A percentile compares a stretch with the other conserved stretches of the same genome.
These are phyloP conservation scores for Triplophysa tibetana DNA, from an alignment of 2,113 vertebrate species.

Conservation along the genomic window DNA sequence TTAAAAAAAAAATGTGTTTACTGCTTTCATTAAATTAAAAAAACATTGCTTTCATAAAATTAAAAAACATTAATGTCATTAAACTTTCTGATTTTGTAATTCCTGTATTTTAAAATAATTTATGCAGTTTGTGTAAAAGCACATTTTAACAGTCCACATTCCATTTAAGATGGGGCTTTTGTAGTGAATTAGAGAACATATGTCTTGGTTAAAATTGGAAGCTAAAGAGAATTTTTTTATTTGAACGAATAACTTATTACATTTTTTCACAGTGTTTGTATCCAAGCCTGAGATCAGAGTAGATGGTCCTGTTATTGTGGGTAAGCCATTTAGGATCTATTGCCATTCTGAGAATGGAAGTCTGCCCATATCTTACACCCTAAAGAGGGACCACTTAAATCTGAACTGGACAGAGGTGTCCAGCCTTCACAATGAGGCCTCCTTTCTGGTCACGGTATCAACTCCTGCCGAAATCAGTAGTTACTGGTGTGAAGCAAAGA, in stretches of 20 bases:
- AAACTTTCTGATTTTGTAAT: too few relatives aligned
- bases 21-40: too few relatives aligned
- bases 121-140: too few relatives aligned
- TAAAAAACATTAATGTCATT: too few relatives aligned
- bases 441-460: conserved; percentile 55
- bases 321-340: conserved; percentile 53
- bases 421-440: not conserved
- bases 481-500: conserved; percentile 66
- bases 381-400: accelerated
- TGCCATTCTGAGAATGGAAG: conserved; percentile 66
- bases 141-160: too few relatives aligned
- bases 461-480: conserved; percentile 23
- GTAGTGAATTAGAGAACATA: too few relatives aligned
- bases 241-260: not conserved
- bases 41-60: too few relatives aligned
- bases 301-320: conserved; percentile 54
- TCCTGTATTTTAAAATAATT: too few relatives aligned
- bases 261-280: conserved; percentile 58
- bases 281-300: conserved; percentile 63
- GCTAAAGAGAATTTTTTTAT: not conserved
- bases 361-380: conserved; percentile 71
- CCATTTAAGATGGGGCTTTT: too few relatives aligned
- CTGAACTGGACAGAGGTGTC: not conserved
- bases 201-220: not conserved
- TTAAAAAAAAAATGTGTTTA: too few relatives aligned